Evolutionary conservation across 2,888 invertebrate genomes (phyloP), one percentile per base, ranked within the genome.

Genomic region (Calameuta idolon): DNA sequence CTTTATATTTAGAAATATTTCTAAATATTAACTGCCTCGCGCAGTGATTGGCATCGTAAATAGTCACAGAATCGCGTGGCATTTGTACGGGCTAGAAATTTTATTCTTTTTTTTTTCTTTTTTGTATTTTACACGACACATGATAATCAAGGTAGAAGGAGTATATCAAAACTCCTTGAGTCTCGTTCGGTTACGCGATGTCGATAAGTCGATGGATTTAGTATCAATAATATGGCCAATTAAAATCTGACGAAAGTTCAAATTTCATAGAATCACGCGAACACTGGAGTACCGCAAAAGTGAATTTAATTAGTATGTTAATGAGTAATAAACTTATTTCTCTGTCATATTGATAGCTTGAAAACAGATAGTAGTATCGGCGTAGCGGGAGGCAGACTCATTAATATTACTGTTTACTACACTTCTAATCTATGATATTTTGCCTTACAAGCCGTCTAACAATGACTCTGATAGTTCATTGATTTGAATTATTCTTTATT

Each of bases 291-390:
- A 77, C 80, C 76, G 81, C 83, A 86, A 87, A 85, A 86, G 83
- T 84, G 83, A 84, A 87, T 86, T 87, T 89, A 89, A 90, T 89
- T 86, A 88, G 84, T 85, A 86, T 85, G 87, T 88, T 89, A 89
- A 89, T 89, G 87, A 89, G 89, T 87, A 87, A 89, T 89, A 88
- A 89, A 88, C 86, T 87, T 84, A 87, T 86, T 84, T 88, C 86
- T 84, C 84, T 86, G 83, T 82, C 81, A 81, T 71, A 71, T 23
- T 31, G 34, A 34, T 34, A 34, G 71, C 11, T 31, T 23, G 12
- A 79, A 79, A 82, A 80, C 83, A 71, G 88, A 89, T 88, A 88
- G 85, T 86, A 71, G 12, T 84, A 84, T 76, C 81, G 82, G 83
- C 83, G 79, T 81, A 84, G 83, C 84, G 83, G 81, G 83, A 85